Evolutionary conservation across 2,797 vertebrate species (phyloP), one percentile per base, ranked within the genome.

Genomic region (Toxotes lorentzi): DNA sequence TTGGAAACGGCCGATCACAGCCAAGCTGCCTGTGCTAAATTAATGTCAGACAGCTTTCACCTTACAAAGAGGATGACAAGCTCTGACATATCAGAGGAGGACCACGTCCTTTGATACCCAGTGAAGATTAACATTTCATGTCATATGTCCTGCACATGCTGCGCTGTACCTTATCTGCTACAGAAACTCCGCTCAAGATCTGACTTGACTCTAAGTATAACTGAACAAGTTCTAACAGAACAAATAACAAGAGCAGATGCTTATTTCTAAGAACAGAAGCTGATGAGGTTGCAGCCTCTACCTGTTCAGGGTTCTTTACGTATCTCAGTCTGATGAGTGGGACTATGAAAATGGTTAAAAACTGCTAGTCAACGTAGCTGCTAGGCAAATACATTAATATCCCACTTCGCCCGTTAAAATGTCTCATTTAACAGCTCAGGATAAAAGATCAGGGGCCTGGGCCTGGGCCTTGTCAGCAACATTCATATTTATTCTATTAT

Each of bases 141-240:
- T 11, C 54, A 59, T 38, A 2, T 57, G 41, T n/a, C n/a, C 73
- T 81, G 41, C n/a, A 65, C 63, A 69, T 35, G 13, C 40, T 61
- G 53, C 50, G 11, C 65, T 32, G 17, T 14, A 43, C 58, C 6
- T 30, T 43, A 14, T 38, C 3, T 11, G 24, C 45, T 38, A 8
- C 48, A 8, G 7, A 34, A 23, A 16, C 64, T 68, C 40, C 32
- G 43, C 47, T 64, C 41, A n/a, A 56, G 3, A 73, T 47, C 35
- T 67, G 54, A 72, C 68, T 32, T 57, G 10, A 69, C 19, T 47
- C 3, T 1, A 9, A 47, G 1, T 50, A 4, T 1, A 41, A 47
- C 24, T 30, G 2, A 54, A 24, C 68, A 76, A 8, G 74, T 53
- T 66, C 21, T 3, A 34, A 69, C 70, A 81, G 57, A 78, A 19